These are phyloP conservation scores for Todiramphus saurophagus DNA, from an alignment of 2,113 vertebrate genomes.

Conservation along the genomic window DNA sequence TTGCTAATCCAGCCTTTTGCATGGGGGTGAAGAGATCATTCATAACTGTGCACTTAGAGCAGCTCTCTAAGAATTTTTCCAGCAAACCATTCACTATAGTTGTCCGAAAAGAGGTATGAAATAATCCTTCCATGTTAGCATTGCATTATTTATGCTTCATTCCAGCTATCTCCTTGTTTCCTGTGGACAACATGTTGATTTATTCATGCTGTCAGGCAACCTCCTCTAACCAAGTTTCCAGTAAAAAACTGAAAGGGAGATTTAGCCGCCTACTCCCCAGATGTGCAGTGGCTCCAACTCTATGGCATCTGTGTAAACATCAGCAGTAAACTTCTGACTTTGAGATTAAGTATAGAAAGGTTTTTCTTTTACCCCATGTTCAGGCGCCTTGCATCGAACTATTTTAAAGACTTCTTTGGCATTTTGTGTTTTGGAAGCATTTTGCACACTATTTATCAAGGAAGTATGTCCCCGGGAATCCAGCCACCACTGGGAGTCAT, in stretches of 20 bases:
- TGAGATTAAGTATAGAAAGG: conserved; percentile 11
- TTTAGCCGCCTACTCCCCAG: conserved; percentile 32
- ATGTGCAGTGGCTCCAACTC: conserved; percentile 29
- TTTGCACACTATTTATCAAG: background rate
- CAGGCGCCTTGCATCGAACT: background rate
- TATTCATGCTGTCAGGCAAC: conserved; percentile 54
- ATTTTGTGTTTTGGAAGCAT: background rate
- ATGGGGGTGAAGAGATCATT: background rate
- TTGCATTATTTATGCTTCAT: conserved; percentile 45
- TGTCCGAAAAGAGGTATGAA: background rate
- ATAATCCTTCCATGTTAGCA: conserved; percentile 17
- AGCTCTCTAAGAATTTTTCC: background rate
- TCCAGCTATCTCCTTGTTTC: conserved; percentile 45
- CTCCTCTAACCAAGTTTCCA: conserved; percentile 32
- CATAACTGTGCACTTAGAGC: background rate
- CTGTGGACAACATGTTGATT: conserved; percentile 50
- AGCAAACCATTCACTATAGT: background rate
- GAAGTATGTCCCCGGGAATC: background rate
- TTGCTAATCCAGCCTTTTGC: background rate
- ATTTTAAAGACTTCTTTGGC: background rate
- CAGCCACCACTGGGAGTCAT: background rate
- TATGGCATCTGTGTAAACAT: conserved; percentile 51
- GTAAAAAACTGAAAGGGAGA: conserved; percentile 36
- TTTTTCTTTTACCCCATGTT: background rate
- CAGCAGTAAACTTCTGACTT: conserved; percentile 28